A percentile compares a stretch with the other conserved stretches of the same genome.
These are phyloP conservation scores for Pissodes strobi DNA, from an alignment of 1,140 invertebrate species.

Conservation along the genomic window DNA sequence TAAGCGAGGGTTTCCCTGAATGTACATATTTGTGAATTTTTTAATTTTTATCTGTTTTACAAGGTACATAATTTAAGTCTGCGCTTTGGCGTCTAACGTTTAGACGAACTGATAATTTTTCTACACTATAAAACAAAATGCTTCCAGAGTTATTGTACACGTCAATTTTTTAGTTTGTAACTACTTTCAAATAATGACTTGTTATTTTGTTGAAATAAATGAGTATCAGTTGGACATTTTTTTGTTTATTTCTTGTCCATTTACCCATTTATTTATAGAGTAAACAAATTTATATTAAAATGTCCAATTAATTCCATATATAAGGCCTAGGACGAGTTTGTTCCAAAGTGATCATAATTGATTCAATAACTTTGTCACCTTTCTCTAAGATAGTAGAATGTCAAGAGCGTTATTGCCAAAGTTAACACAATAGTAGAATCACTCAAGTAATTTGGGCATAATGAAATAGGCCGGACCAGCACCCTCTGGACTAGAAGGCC, in stretches of 20 bases:
- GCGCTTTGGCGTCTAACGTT: conserved; percentile 45
- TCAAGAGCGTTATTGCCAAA: no score
- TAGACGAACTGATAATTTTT: conserved; percentile 52
- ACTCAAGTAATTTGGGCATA: no score
- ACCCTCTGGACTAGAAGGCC: no score
- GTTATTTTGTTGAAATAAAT: conserved; percentile 56
- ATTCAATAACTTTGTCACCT: no score
- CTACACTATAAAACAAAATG: conserved; percentile 52
- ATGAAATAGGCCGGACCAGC: no score
- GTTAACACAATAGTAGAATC: no score
- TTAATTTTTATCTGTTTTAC: conserved; percentile 50
- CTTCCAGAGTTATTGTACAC: conserved; percentile 53
- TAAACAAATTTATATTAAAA: no score
- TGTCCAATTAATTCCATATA: no score
- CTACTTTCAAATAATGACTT: conserved; percentile 51
- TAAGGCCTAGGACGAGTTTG: no score
- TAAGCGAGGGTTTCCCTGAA: conserved; percentile 34
- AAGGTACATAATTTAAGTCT: conserved; percentile 48
- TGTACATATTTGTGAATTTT: conserved; percentile 54
- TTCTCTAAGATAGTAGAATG: no score
- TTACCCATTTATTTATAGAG: no score
- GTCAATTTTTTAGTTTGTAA: conserved; percentile 54
- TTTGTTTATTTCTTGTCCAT: conserved; percentile 14
- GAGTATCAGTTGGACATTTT: conserved; percentile 49
- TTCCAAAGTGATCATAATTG: no score